Evolutionary conservation across 2,113 vertebrate genomes (phyloP), one percentile per base, ranked within the genome.

Genomic region (Kryptolebias marmoratus): DNA sequence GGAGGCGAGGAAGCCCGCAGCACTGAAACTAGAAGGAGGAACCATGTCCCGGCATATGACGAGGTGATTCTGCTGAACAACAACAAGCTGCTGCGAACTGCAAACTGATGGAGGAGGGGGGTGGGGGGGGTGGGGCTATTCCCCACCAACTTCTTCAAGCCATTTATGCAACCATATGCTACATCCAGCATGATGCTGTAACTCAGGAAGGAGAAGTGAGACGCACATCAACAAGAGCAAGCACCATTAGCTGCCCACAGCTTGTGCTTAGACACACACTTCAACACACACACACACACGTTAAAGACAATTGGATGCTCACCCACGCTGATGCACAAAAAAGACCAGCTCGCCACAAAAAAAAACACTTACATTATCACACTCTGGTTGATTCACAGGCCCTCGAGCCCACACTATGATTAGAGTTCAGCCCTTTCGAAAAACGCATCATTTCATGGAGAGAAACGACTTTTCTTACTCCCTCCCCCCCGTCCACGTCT

Each of bases 321-420:
- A 89, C 91, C 89, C 91, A 91, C 89, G 81, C 89, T 89, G 88
- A 89, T 87, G 85, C 87, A 90, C 83, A 80, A 88, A 89, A 90
- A 74, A 74, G 64, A 86, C 84, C 85, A 85, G 80, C 76, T 86
- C 47, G n/a, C 77, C 64, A 71, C 55, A 81, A 81, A 85, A 80
- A 12, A 36, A 36, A 52, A 50, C 82, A 89, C 71, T 84, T 79
- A 82, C 84, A 82, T 87, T 79, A 84, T 77, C 57, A 61, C 73
- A 79, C 80, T 83, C 64, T 48, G 85, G 77, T 88, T 83, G 86
- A 89, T 84, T 87, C 84, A 81, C 82, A 50, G 85, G 81, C 82
- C 85, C 85, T 90, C 73, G 4, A 88, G 85, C 85, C 91, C 87
- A 90, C 88, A 44, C 73, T 81, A 80, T 84, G 60, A 86, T 85